These are phyloP conservation scores for Coremacera marginata DNA, from an alignment of 2,888 invertebrate species.

Conservation along the genomic window DNA sequence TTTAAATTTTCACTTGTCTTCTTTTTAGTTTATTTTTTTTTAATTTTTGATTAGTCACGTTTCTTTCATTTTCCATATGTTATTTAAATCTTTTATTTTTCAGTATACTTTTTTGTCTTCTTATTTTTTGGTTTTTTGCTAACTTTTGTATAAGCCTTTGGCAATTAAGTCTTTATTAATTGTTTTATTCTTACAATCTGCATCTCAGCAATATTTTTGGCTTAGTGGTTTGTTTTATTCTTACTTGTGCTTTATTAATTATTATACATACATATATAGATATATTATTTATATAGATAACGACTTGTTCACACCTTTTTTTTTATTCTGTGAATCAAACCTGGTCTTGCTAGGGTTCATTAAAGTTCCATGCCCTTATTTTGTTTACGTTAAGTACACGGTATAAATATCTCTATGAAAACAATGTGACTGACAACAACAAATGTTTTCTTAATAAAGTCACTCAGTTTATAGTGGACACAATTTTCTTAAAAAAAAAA, in stretches of 20 bases:
- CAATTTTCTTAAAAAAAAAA: too few relatives aligned
- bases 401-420: not conserved
- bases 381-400: constrained; percentile 20
- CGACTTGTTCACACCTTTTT: constrained; percentile 37
- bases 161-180: not conserved
- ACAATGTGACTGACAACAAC: too few relatives aligned
- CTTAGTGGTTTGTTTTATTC: not conserved
- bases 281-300: not conserved
- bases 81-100: too few relatives aligned
- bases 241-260: not conserved
- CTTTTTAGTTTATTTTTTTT: too few relatives aligned
- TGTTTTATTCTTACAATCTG: not conserved
- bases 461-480: too few relatives aligned
- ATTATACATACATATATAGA: too few relatives aligned
- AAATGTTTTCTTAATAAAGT: too few relatives aligned
- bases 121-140: too few relatives aligned
- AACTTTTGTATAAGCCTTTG: too few relatives aligned
- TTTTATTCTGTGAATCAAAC: constrained; percentile 39
- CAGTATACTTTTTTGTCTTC: too few relatives aligned
- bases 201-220: not conserved
- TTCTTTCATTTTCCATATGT: not conserved
- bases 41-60: not conserved
- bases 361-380: constrained; percentile 45
- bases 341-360: constrained; percentile 33
- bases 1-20: too few relatives aligned